Conservation (phyloP, 2,113 vertebrate genomes). For the Origma solitaria region DNA sequence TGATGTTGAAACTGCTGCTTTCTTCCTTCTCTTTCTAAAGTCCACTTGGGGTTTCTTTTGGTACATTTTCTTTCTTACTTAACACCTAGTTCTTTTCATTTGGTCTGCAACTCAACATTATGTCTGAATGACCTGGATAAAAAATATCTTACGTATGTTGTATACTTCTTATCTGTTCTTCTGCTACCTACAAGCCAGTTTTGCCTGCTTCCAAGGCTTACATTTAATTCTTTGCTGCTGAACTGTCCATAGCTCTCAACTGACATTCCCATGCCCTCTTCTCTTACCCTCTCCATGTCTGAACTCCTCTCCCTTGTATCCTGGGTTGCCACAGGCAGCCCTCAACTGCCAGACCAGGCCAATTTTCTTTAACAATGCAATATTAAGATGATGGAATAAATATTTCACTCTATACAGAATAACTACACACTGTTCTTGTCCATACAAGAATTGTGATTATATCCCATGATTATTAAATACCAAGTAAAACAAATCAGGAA, state of each 20-base stretch:
- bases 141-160: neutral
- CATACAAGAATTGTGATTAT: neutral
- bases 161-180: neutral
- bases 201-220: neutral
- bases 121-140: neutral
- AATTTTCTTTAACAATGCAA: neutral
- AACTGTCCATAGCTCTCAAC: neutral
- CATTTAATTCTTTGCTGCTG: neutral
- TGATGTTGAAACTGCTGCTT: neutral
- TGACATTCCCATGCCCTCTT: neutral
- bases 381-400: neutral
- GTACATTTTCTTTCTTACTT: neutral
- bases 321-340: neutral
- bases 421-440: neutral
- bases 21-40: neutral
- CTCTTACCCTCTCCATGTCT: neutral
- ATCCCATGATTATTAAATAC: neutral
- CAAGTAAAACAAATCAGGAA: neutral
- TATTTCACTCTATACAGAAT: neutral
- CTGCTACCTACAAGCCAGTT: neutral
- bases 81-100: neutral
- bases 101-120: neutral
- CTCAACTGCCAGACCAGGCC: neutral
- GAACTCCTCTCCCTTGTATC: neutral
- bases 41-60: rapidly evolving